Evolutionary conservation across 2,888 invertebrate genomes (phyloP), one percentile per base, ranked within the genome.

Genomic region (Xanthorhoe designata): DNA sequence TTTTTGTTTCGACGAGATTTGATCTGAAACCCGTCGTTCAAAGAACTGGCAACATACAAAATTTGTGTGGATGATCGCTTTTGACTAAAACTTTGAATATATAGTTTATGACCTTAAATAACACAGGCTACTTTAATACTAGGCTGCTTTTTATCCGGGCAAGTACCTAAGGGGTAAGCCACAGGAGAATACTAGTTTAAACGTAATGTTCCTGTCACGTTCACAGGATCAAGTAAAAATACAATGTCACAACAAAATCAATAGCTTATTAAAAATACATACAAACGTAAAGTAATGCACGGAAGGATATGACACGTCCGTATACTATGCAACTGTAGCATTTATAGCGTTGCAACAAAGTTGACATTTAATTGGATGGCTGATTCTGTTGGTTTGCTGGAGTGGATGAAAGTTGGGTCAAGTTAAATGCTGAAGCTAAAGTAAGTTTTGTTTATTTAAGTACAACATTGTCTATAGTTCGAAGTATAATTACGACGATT

Each of bases 191-290:
- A n/a, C n/a, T n/a, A n/a, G n/a, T n/a, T n/a, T n/a, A n/a, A n/a
- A n/a, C n/a, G n/a, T n/a, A n/a, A n/a, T n/a, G n/a, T n/a, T n/a
- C n/a, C n/a, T n/a, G n/a, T n/a, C n/a, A n/a, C n/a, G n/a, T 19
- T 71, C 38, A 38, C 52, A 5, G n/a, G 24, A 35, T 15, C 9
- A n/a, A 42, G 18, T 49, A 13, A 15, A 24, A 61, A 19, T 5
- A 35, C 38, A 58, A 59, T 56, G 58, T 60, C 51, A 52, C 47
- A 45, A 80, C 80, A 84, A 86, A 89, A 88, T 86, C 84, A 85
- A 87, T 88, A 84, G 78, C 84, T 86, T 85, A 86, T 89, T 88
- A 88, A 86, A 88, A 87, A 87, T 80, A 83, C 82, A 87, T 83
- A 84, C 81, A 24, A 83, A 72, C 66, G 58, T 69, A 69, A 71